phyloP scores from a whole-genome alignment of 2,797 vertebrate species.

The Glossophaga mutica region DNA sequence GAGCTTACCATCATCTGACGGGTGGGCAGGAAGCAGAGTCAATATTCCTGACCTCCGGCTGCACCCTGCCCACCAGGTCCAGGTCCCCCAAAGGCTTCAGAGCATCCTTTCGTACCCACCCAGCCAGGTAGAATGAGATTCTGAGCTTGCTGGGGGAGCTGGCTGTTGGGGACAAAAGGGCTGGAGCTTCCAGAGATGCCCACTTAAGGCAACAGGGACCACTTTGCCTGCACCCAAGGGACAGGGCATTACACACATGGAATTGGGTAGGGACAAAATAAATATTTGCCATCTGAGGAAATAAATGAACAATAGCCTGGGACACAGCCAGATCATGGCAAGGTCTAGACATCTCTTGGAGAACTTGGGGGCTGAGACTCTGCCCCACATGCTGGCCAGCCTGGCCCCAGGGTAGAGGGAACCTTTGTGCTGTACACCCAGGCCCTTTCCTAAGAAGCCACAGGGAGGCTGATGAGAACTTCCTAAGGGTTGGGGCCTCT shows the following conservation, averaged over 20 bases:
- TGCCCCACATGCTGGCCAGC: not conserved
- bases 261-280: not conserved
- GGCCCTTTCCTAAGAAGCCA: not conserved
- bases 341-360: not conserved
- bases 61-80: not conserved
- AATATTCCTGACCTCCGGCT: not conserved
- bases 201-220: not conserved
- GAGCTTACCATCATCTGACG: constrained; percentile 95
- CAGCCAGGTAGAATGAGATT: not conserved
- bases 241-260: not conserved
- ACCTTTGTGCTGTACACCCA: not conserved
- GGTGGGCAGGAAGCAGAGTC: not conserved
- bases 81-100: not conserved
- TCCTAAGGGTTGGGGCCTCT: not conserved
- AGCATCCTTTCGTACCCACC: not conserved
- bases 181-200: not conserved
- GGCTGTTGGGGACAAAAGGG: not conserved
- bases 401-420: not conserved
- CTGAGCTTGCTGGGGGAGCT: not conserved
- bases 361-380: not conserved
- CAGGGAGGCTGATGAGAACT: not conserved
- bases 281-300: not conserved
- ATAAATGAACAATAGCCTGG: not conserved
- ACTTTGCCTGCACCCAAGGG: not conserved
- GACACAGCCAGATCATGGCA: not conserved